Base-by-base conservation (phyloP, 2,797 vertebrate genomes). In the Pyrrhura leucotis region DNA sequence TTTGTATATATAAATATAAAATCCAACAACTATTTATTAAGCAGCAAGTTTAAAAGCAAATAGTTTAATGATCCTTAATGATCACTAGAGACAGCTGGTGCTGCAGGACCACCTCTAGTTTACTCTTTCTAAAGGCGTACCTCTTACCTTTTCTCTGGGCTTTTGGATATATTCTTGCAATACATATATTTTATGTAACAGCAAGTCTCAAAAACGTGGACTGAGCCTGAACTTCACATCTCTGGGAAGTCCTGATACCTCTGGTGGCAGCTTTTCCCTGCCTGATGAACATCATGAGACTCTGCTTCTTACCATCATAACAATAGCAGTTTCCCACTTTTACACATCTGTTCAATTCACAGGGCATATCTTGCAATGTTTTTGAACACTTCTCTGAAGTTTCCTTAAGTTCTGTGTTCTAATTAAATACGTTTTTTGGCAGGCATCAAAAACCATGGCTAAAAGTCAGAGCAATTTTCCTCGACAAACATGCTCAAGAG, bases 401-500 rank as follows among this genome's bases (percentile, higher is more conserved):
- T 84, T 91, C 65, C 76, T 73, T 76, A 73, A 81, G 45, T 90
- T 81, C 56, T 67, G 25, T 63, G 20, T 62, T 96, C 82, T 81
- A 91, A 94, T 67, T 88, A 89, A 92, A 7, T 40, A 65, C 29
- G 23, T 74, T 94, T 96, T 96, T 88, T 67, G 88, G 73, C n/a
- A 54, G 74, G 54, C 65, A 91, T 78, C 86, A 88, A 94, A 96
- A 95, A 12, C 15, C 72, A 62, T 10, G 25, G 73, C 84, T 95
- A 74, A 78, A 93, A 96, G 86, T 93, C 93, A 87, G 31, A 68
- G 88, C 33, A 89, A 51, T 92, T 94, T 95, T 96, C 88, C 87
- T 93, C 79, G 85, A 79, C 48, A 89, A 95, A 87, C 35, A 79
- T 6, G 40, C 37, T 88, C 29, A 84, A 95, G 82, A 96, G 72